phyloP scores from a whole-genome alignment of 2,888 invertebrate genomes.

The Sceliomorpha sp. region DNA sequence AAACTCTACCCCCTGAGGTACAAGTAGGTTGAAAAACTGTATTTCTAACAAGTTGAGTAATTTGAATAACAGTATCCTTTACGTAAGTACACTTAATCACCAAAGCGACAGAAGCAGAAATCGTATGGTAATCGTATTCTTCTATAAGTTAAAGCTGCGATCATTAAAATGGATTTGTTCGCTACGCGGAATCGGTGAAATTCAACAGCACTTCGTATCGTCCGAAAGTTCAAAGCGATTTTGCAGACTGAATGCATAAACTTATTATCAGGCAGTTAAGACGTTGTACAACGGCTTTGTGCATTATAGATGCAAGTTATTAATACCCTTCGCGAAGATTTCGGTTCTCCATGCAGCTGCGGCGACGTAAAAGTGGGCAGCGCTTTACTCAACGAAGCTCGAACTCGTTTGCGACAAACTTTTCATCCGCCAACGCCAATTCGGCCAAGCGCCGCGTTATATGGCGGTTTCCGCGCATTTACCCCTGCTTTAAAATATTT shows the following conservation, averaged over 20 bases:
- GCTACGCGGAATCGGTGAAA: no score
- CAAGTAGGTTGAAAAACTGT: no score
- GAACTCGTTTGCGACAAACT: conserved; percentile 48
- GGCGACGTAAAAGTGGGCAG: conserved; percentile 38
- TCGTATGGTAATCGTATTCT: no score
- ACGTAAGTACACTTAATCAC: no score
- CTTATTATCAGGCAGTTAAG: conserved; percentile 14
- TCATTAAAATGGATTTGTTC: no score
- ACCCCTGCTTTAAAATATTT: conserved; percentile 73
- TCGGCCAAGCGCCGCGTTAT: conserved; percentile 38
- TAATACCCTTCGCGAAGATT: conserved; percentile 36
- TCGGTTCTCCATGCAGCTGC: conserved; percentile 21
- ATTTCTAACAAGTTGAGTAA: no score
- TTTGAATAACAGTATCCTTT: no score
- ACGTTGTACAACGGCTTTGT: conserved; percentile 20
- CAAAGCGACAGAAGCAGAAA: no score
- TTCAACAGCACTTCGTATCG: background rate
- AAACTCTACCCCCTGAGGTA: no score
- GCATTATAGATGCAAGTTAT: conserved; percentile 34
- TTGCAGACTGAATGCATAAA: conserved; percentile 14
- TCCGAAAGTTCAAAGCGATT: conserved; percentile 9
- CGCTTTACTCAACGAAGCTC: conserved; percentile 48
- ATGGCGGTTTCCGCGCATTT: conserved; percentile 64
- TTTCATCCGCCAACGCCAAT: conserved; percentile 46
- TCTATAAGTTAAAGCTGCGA: no score